Base-by-base conservation (phyloP, 2,113 vertebrate species). In the Tragelaphus scriptus region DNA sequence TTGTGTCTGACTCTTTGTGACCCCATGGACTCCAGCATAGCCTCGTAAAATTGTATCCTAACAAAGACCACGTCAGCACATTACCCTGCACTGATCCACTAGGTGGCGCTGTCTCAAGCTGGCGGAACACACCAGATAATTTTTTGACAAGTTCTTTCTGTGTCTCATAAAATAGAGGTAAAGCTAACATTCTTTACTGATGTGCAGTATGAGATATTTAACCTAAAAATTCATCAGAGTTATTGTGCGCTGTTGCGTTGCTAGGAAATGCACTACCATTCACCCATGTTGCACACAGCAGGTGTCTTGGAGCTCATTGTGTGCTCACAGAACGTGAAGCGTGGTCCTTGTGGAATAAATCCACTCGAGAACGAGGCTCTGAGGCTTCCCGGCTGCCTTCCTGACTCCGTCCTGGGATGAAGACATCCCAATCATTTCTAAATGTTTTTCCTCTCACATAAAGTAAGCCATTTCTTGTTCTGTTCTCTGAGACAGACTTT, bases 81-180 rank as follows among this genome's bases (percentile, higher is more conserved):
- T 47, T 28, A 28, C 25, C 21, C 21, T 15, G 16, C 12, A 17
- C 53, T 2, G 0, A 23, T 89, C 71, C 8, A 5, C 85, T 89
- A 92, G 91, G 55, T 15, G 79, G 71, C 49, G 59, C 79, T 58
- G 23, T 55, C 85, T 56, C 77, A 68, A 86, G 21, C 23, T 44
- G 6, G 7, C 56, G 47, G 94, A 91, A 53, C 56, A 36, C 30
- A 23, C 59, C 28, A 53, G 58, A 44, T 77, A 15, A 32, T 81
- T 84, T 79, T 81, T 90, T 91, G 63, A 82, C n/a, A 77, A 49
- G 53, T 90, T 94, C 32, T 19, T 87, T 88, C 56, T 55, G 81
- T 80, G 84, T 95, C 65, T 95, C n/a, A 21, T 44, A 85, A 81
- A 82, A 55, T 56, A 40, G 21, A 88, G 79, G 58, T n/a, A 77